Base-by-base conservation (phyloP, 2,888 invertebrate species). In the Dioctria linearis region DNA sequence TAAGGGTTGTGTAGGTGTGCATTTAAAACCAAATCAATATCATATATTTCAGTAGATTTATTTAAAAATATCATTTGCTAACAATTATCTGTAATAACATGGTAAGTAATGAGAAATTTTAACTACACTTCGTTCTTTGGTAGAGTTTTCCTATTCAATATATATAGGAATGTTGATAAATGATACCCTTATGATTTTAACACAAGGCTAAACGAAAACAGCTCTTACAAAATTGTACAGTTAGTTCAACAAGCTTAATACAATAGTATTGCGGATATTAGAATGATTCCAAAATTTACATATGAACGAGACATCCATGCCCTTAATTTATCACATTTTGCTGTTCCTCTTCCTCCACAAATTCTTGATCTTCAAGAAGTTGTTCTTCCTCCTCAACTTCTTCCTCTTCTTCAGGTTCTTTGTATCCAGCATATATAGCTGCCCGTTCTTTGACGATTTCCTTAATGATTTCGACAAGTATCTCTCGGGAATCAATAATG, bases 361-460 rank as follows among this genome's bases (percentile, higher is more conserved):
- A 25, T 3, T 37, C 42, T 40, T 37, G 5, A 6, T 66, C 51
- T 11, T 13, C 5, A 5, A 8, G 13, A 75, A 67, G 57, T 37
- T 46, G 46, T 67, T 81, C 81, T 6, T 78, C 71, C 8, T 61
- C 78, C 9, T 42, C 5, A 3, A 11, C 8, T 4, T 75, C 81
- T 59, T 83, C 83, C 37, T 67, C 81, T 40, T 63, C 81, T 46
- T 46, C 78, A 3, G 83, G 85, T 43, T 86, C 88, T 71, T 84
- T 83, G 79, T 87, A 87, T 66, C 84, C 86, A n/a, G 85, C 86
- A 82, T 88, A 88, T 6, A 84, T 83, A 8, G 85, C 92, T 0
- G 93, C 93, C 83, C 95, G 92, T 84, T 93, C 93, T 86, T 94
- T 94, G 85, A 95, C 91, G 86, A 95, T 95, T 88, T 95, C 95